These are phyloP conservation scores for Hippocampus barbouri DNA, from an alignment of 2,113 vertebrate species.

Conservation along the genomic window DNA sequence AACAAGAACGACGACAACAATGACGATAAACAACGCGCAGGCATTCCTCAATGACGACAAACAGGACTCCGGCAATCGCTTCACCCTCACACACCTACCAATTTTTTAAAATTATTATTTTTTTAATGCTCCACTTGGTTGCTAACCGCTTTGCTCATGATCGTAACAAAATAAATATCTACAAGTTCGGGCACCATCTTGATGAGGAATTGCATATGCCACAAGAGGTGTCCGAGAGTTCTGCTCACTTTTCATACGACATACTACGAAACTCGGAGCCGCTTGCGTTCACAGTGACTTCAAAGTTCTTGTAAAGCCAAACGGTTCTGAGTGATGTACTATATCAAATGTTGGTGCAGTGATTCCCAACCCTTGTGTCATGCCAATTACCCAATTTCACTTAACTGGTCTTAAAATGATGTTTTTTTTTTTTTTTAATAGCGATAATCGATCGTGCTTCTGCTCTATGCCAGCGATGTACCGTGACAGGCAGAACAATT, in stretches of 20 bases:
- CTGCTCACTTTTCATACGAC: slow-evolving; percentile 13
- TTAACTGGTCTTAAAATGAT: background rate
- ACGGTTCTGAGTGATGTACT: slow-evolving; percentile 5
- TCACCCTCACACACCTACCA: slow-evolving; percentile 22
- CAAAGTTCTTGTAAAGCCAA: slow-evolving; percentile 6
- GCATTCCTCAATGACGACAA: slow-evolving; percentile 56
- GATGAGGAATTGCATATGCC: slow-evolving; percentile 77
- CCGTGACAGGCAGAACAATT: background rate
- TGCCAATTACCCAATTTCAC: background rate
- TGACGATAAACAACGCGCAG: slow-evolving; percentile 48
- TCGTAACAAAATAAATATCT: slow-evolving; percentile 89
- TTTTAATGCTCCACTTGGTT: slow-evolving; percentile 52
- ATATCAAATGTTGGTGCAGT: background rate
- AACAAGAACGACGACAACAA: slow-evolving; percentile 25
- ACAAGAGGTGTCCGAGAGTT: background rate
- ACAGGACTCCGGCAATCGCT: slow-evolving; percentile 29
- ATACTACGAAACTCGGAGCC: background rate
- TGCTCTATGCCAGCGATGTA: no score
- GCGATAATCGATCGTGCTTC: no score
- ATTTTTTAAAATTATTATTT: background rate
- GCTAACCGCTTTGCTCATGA: slow-evolving; percentile 66
- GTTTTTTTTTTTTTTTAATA: background rate
- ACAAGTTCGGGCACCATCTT: slow-evolving; percentile 79
- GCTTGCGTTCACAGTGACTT: slow-evolving; percentile 1
- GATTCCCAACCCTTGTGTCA: background rate